Percentiles rank a stretch among this genome's conserved stretches.
Conservation (phyloP, 2,888 invertebrate genomes). For the Troilus luridus region DNA sequence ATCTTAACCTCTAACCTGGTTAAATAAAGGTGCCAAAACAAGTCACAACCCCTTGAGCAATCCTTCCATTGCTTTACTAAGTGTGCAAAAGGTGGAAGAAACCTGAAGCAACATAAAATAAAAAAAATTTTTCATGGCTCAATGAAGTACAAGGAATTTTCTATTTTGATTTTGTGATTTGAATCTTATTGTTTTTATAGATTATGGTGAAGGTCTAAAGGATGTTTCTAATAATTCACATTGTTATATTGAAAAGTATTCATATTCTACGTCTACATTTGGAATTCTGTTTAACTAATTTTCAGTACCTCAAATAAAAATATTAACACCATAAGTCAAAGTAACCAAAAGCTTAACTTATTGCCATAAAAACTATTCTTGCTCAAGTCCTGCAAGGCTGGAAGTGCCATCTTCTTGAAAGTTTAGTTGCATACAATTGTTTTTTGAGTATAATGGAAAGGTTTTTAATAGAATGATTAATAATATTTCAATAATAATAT, state of each 20-base stretch:
- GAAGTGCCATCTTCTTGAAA: background rate
- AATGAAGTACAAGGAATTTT: background rate
- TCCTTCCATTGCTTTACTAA: background rate
- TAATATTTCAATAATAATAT: no score
- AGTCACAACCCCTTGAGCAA: background rate
- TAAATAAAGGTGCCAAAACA: constrained; percentile 1
- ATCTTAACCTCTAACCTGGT: constrained; percentile 14
- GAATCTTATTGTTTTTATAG: background rate
- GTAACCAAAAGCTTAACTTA: background rate
- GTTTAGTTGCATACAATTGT: background rate
- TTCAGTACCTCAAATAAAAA: background rate
- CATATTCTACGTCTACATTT: background rate
- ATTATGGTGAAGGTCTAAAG: background rate
- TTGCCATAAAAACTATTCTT: background rate
- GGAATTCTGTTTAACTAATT: background rate
- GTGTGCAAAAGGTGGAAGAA: background rate
- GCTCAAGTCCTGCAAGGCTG: background rate
- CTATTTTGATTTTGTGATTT: background rate
- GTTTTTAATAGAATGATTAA: no score
- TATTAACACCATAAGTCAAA: background rate
- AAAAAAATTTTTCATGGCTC: background rate
- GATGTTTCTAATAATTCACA: background rate
- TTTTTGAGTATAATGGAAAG: no score
- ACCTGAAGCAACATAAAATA: constrained; percentile 34
- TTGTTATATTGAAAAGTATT: background rate